Conservation (phyloP, 2,113 vertebrate genomes). For the Pterocles gutturalis region DNA sequence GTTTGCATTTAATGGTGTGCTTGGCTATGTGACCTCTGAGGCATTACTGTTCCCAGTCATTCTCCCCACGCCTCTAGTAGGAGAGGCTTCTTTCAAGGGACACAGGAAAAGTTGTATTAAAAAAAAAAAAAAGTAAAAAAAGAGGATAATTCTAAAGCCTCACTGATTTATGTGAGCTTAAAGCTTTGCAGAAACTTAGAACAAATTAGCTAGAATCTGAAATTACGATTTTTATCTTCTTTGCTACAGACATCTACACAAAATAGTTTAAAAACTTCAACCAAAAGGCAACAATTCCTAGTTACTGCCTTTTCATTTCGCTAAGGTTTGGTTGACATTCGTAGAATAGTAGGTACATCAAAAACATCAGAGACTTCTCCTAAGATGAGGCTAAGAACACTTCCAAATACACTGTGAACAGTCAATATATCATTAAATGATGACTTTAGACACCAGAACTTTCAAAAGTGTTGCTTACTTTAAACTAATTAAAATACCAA, state of each 20-base stretch:
- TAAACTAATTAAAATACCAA: neutral
- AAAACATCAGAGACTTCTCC: neutral
- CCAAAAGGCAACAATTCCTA: neutral
- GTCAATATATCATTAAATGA: neutral
- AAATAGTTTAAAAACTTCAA: neutral
- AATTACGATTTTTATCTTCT: neutral
- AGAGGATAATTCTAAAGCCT: neutral
- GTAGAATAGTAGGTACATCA: neutral
- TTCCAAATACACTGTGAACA: neutral
- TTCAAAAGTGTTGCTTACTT: neutral
- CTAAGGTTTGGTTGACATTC: neutral
- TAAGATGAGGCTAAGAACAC: neutral
- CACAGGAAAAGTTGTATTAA: neutral
- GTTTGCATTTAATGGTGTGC: neutral
- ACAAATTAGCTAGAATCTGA: neutral
- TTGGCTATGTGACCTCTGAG: neutral
- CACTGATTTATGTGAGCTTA: accelerated
- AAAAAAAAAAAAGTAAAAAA: neutral
- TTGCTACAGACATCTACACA: neutral
- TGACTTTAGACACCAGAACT: neutral
- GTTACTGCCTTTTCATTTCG: neutral
- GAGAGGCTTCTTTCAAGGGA: neutral
- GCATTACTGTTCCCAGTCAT: neutral
- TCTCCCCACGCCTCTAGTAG: neutral
- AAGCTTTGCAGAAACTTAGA: neutral